Base-by-base conservation (phyloP, 1,140 invertebrate species). In the Neoseiulus cucumeris region DNA sequence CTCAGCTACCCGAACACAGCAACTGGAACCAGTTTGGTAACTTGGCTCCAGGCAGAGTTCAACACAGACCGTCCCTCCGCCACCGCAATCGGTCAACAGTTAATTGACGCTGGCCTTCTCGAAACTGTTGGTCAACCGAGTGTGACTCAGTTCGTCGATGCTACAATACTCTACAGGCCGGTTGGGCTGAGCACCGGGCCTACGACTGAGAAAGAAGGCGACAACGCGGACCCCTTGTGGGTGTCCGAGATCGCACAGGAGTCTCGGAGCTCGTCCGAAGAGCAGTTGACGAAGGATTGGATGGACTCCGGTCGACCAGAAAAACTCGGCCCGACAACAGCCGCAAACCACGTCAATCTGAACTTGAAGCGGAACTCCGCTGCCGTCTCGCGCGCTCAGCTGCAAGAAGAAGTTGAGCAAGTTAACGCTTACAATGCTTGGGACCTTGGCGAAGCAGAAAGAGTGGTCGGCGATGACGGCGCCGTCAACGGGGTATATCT, bases 41-140 rank as follows among this genome's bases (percentile, higher is more conserved):
- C 51, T 1, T 59, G 51, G 51, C 1, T 59, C 9, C 51, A 59
- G 51, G 51, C 51, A 17, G 51, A 59, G 51, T 33, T 59, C 25
- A 59, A 2, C 4, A 59, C 33, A 18, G 29, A 65, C n/a, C 59
- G 64, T 17, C 20, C 17, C 7, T 12, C 51, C 14, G 89, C 86
- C 7, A 78, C 81, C 33, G 82, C 82, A 7, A 82, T 91, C 69
- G 87, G 87, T 20, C 87, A 91, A 77, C 84, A 85, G 17, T 75
- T 93, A 14, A 72, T 91, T 1, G 84, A 87, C 75, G 84, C 83
- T 18, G 83, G 83, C 29, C 87, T 84, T 69, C 80, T 92, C 64
- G 85, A 89, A 73, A 81, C 82, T 65, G 77, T 87, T 14, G 51
- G 51, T 14, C 51, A 59, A 20, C 51, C 51, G 12, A 59, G 12